These are phyloP conservation scores for Agrotis puta DNA, from an alignment of 2,888 invertebrate species.

Conservation along the genomic window DNA sequence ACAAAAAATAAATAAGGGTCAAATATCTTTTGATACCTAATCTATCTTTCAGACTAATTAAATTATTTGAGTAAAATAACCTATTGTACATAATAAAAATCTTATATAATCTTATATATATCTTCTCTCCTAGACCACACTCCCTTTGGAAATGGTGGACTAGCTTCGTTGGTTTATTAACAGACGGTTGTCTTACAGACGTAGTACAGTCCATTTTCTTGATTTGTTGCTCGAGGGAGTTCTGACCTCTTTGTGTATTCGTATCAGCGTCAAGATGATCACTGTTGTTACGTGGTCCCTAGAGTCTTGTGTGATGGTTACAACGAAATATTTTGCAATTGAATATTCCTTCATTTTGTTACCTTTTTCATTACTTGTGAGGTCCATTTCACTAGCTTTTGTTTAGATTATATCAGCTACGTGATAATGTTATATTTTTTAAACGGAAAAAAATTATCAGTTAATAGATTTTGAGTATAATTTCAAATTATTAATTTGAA, in stretches of 20 bases:
- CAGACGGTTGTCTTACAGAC: neutral
- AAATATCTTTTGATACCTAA: too few relatives aligned
- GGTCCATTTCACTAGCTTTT: neutral
- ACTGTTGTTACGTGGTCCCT: slow-evolving; percentile 13
- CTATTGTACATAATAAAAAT: slow-evolving; percentile 14
- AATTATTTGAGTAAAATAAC: too few relatives aligned
- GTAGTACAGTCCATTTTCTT: slow-evolving; percentile 17
- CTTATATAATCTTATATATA: too few relatives aligned
- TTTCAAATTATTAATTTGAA: too few relatives aligned
- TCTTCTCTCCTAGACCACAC: neutral
- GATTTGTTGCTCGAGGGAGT: slow-evolving; percentile 18
- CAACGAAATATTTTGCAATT: neutral
- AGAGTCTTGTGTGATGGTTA: neutral
- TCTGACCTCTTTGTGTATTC: slow-evolving; percentile 35
- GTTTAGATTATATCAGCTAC: neutral
- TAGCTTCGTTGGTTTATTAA: slow-evolving; percentile 11
- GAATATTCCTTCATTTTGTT: neutral
- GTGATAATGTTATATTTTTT: too few relatives aligned
- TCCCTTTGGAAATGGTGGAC: neutral
- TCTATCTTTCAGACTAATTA: too few relatives aligned
- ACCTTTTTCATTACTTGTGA: neutral
- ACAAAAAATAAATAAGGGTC: too few relatives aligned
- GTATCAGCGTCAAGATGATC: slow-evolving; percentile 26
- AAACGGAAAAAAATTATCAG: too few relatives aligned
- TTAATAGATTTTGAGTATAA: too few relatives aligned